phyloP scores from a whole-genome alignment of 2,797 vertebrate genomes.

The Okamejei kenojei region DNA sequence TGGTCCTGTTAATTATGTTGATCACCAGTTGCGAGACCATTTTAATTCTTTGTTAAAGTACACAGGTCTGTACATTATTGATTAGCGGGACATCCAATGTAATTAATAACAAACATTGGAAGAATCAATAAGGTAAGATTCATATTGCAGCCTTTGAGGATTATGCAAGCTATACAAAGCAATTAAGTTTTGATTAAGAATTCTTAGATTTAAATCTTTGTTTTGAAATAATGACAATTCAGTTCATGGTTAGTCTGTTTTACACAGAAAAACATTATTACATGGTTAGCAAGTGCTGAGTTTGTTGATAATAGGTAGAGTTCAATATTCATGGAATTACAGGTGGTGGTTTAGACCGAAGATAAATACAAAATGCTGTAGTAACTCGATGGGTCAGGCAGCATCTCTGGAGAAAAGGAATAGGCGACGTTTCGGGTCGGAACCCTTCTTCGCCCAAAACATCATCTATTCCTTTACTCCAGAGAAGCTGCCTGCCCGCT shows the following conservation, averaged over 20 bases:
- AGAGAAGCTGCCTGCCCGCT: no score
- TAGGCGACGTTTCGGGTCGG: no score
- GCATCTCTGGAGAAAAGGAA: no score
- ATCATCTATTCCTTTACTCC: no score
- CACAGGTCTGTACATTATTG: background rate
- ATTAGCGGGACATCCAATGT: background rate
- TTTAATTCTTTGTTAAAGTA: conserved; percentile 8
- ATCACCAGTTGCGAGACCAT: background rate
- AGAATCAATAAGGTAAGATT: background rate
- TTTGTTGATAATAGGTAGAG: background rate
- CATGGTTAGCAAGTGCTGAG: background rate
- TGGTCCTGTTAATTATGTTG: background rate
- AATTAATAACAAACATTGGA: conserved; percentile 12
- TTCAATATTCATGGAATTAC: background rate
- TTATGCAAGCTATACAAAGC: background rate
- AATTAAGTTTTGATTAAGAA: background rate
- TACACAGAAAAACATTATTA: background rate
- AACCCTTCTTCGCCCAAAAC: no score
- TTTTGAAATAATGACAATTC: background rate
- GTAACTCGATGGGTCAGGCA: no score
- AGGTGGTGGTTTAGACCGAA: no score
- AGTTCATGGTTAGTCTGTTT: background rate
- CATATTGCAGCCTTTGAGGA: no score
- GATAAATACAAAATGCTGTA: no score
- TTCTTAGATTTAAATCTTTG: background rate